A percentile compares a stretch with the other conserved stretches of the same genome.
phyloP scores from a whole-genome alignment of 1,140 invertebrate species.

The Eulimnadia texana region DNA sequence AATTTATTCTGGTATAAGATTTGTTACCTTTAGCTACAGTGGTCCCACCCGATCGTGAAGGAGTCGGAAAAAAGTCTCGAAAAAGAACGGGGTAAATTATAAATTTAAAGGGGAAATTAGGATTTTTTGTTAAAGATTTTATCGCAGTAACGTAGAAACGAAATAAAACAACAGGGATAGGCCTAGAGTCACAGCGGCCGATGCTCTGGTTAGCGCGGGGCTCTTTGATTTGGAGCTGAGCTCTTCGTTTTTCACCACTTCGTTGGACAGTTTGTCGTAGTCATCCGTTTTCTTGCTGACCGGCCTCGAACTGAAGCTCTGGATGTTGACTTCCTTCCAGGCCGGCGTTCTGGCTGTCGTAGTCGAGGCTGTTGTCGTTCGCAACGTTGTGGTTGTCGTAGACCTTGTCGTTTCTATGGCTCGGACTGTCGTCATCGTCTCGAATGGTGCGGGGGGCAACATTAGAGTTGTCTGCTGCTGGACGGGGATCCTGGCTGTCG shows the following conservation, averaged over 20 bases:
- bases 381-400: constrained; percentile 15
- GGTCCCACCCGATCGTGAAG: too few relatives aligned
- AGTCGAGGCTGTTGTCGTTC: constrained; percentile 16
- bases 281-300: constrained; percentile 37
- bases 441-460: constrained; percentile 3
- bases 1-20: too few relatives aligned
- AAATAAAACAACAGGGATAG: neutral
- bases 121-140: too few relatives aligned
- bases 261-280: constrained; percentile 73
- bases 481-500: neutral
- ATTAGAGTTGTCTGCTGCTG: neutral
- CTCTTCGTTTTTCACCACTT: constrained; percentile 83
- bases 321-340: constrained; percentile 24
- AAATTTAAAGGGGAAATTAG: too few relatives aligned
- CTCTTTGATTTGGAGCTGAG: constrained; percentile 45
- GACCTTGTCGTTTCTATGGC: constrained; percentile 2
- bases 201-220: neutral
- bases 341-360: constrained; percentile 16
- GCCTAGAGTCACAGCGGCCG: neutral
- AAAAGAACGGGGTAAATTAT: too few relatives aligned
- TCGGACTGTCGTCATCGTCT: constrained; percentile 15
- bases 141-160: too few relatives aligned
- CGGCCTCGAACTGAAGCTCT: constrained; percentile 23
- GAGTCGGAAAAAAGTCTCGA: too few relatives aligned
- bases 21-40: too few relatives aligned